Evolutionary conservation across 2,113 vertebrate genomes (phyloP).

Genomic region (Zapornia atra): DNA sequence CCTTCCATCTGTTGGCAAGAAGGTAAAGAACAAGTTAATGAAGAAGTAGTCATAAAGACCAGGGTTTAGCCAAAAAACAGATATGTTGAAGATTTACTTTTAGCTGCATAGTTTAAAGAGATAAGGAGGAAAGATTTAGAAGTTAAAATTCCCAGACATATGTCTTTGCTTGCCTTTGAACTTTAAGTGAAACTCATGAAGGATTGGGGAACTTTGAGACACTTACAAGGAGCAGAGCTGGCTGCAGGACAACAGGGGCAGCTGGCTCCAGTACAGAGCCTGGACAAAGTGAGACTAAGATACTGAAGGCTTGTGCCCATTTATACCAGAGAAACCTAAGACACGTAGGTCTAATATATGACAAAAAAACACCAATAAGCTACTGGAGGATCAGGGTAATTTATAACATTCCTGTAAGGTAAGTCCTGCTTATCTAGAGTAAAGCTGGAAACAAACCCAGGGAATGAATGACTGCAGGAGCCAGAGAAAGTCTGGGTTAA

Average conservation of each 20-base stretch:
- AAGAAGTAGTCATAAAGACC: not conserved
- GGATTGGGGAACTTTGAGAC: not conserved
- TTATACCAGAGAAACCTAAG: not conserved
- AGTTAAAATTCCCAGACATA: accelerated
- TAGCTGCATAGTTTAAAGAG: not conserved
- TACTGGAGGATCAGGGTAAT: not conserved
- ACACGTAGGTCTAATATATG: not conserved
- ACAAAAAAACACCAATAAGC: not conserved
- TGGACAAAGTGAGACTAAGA: not conserved
- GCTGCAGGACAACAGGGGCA: not conserved
- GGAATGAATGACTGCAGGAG: not conserved
- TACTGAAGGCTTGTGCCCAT: not conserved
- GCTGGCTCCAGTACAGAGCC: not conserved
- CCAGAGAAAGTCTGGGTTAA: not conserved
- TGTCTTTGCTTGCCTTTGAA: not conserved
- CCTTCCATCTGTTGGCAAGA: not conserved
- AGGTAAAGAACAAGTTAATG: not conserved
- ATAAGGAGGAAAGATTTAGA: not conserved
- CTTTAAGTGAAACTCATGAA: not conserved
- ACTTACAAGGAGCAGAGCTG: not conserved
- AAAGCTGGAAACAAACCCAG: not conserved
- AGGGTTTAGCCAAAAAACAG: not conserved
- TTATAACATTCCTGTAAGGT: not conserved
- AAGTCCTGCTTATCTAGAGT: not conserved
- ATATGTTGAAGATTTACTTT: not conserved